These are phyloP conservation scores for Bucorvus abyssinicus DNA, from an alignment of 2,797 vertebrate species.

Conservation along the genomic window DNA sequence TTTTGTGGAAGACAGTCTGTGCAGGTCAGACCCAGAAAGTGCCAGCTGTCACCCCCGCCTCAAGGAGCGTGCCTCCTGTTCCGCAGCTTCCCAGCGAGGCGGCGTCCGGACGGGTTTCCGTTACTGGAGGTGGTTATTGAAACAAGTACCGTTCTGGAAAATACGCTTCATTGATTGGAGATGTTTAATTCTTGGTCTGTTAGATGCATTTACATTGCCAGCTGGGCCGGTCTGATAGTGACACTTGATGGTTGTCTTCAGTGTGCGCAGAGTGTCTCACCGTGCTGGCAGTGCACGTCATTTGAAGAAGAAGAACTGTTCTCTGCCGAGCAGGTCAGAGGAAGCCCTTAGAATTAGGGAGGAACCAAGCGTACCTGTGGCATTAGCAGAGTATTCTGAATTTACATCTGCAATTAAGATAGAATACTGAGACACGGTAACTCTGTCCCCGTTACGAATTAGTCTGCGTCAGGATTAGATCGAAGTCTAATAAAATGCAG, in stretches of 20 bases:
- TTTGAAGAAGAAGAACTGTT: background rate
- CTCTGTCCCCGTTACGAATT: background rate
- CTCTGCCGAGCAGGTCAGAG: background rate
- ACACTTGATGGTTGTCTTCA: background rate
- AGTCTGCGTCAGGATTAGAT: background rate
- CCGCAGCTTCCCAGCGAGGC: background rate
- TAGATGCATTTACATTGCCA: background rate
- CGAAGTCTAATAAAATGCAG: slow-evolving; percentile 18
- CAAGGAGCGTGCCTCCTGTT: background rate
- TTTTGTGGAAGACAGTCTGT: background rate
- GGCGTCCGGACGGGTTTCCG: background rate
- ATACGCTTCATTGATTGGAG: background rate
- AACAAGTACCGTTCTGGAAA: background rate
- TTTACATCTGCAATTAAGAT: background rate
- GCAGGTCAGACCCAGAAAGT: background rate
- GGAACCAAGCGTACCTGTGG: background rate
- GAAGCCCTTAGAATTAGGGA: background rate
- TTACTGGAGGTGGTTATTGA: background rate
- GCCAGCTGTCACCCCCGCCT: background rate
- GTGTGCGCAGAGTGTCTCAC: background rate
- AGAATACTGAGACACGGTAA: background rate
- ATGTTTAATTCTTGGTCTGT: background rate
- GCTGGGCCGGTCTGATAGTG: background rate
- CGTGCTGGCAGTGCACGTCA: background rate
- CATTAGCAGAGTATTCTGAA: background rate